Evolutionary conservation across 2,888 invertebrate genomes (phyloP).

Genomic region (Odontocerum albicorne): DNA sequence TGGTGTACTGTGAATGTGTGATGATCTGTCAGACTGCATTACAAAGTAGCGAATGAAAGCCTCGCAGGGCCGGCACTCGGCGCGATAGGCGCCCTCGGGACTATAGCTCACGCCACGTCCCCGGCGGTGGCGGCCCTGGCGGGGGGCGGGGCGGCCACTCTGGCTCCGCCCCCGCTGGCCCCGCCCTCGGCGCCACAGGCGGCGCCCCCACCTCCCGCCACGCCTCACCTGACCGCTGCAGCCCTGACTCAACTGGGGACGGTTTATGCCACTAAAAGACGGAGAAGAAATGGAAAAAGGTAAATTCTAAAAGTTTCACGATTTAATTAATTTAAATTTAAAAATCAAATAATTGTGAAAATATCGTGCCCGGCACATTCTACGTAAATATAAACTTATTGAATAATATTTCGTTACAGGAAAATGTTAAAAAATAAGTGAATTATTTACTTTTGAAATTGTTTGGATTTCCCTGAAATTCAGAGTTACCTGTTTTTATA

Average conservation of each 20-base stretch:
- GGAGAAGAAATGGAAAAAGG: slow-evolving; percentile 96
- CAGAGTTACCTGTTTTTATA: too few relatives aligned
- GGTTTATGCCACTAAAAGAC: slow-evolving; percentile 94
- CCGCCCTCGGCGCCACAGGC: slow-evolving; percentile 50
- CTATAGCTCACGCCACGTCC: slow-evolving; percentile 37
- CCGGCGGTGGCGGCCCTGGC: slow-evolving; percentile 54
- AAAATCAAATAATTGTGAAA: background rate
- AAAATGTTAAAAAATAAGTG: too few relatives aligned
- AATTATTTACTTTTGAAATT: too few relatives aligned
- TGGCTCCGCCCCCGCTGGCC: slow-evolving; percentile 47
- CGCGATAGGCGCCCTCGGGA: slow-evolving; percentile 18
- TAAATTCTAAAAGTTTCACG: slow-evolving; percentile 48
- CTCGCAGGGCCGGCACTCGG: slow-evolving; percentile 16
- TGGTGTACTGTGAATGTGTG: too few relatives aligned
- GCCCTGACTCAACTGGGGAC: slow-evolving; percentile 90
- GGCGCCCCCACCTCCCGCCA: slow-evolving; percentile 58
- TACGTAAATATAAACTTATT: too few relatives aligned
- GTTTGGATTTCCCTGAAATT: too few relatives aligned
- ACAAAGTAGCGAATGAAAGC: slow-evolving; percentile 1
- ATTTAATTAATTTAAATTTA: background rate
- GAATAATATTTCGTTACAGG: too few relatives aligned
- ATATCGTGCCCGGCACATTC: background rate
- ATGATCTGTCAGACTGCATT: slow-evolving; percentile 4
- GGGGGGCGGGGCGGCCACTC: slow-evolving; percentile 55
- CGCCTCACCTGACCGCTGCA: slow-evolving; percentile 64